phyloP scores from a whole-genome alignment of 1,140 invertebrate genomes.

The Oryzaephilus surinamensis region DNA sequence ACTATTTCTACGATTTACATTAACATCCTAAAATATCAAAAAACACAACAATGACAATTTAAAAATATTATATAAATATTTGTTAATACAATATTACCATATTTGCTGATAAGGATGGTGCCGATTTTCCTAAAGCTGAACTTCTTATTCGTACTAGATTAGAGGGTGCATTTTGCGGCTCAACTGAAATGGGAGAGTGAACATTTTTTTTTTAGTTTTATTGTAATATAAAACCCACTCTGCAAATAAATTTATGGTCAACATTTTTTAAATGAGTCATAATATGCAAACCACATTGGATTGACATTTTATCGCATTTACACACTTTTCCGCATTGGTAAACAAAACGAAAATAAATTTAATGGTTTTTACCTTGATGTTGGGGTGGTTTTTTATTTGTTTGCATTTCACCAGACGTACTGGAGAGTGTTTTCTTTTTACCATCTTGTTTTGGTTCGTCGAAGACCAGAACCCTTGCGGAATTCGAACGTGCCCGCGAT shows the following conservation, averaged over 20 bases:
- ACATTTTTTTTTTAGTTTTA: slow-evolving; percentile 14
- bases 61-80: slow-evolving; percentile 1
- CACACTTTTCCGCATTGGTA: too few species aligned
- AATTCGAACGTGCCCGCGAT: slow-evolving; percentile 41
- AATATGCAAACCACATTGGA: background rate
- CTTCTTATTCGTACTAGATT: slow-evolving; percentile 81
- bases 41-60: slow-evolving; percentile 4
- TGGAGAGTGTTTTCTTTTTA: too few species aligned
- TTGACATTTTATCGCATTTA: background rate
- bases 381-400: too few species aligned
- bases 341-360: too few species aligned
- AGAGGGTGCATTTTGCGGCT: slow-evolving; percentile 41
- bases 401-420: too few species aligned
- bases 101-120: slow-evolving; percentile 73
- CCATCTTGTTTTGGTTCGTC: too few species aligned
- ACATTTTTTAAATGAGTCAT: too few species aligned
- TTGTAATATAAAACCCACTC: too few species aligned
- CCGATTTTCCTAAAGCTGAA: slow-evolving; percentile 82
- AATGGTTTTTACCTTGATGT: too few species aligned
- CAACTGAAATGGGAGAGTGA: slow-evolving; percentile 18
- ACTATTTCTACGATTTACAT: slow-evolving; percentile 44
- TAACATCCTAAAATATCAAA: slow-evolving; percentile 42
- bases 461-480: slow-evolving; percentile 44
- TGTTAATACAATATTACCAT: slow-evolving; percentile 48
- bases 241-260: too few species aligned